phyloP scores from a whole-genome alignment of 2,797 vertebrate species.

The Ibycter americanus region DNA sequence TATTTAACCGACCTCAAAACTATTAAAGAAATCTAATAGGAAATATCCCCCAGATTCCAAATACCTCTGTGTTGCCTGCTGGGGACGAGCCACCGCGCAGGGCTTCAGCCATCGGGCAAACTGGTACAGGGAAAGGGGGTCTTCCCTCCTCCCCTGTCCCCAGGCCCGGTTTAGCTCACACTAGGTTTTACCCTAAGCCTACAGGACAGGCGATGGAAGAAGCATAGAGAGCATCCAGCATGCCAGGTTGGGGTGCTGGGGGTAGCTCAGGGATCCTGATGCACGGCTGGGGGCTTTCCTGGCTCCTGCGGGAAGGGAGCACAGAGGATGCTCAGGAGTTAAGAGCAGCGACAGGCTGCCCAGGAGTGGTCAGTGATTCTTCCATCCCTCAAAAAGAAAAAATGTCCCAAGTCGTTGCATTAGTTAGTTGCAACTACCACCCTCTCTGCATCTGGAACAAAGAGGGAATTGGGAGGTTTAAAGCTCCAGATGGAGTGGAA shows the following conservation, averaged over 20 bases:
- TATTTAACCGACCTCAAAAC: conserved; percentile 58
- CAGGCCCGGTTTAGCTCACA: background rate
- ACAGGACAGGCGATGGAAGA: background rate
- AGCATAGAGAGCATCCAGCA: background rate
- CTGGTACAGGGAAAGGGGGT: background rate
- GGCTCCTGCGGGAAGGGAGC: background rate
- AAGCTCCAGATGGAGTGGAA: background rate
- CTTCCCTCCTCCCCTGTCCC: background rate
- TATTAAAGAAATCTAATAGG: conserved; percentile 53
- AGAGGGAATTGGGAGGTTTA: background rate
- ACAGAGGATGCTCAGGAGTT: background rate
- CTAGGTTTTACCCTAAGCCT: background rate
- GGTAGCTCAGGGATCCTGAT: background rate
- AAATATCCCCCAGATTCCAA: conserved; percentile 37
- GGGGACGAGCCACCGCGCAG: background rate
- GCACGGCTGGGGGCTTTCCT: background rate
- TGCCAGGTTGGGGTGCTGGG: background rate
- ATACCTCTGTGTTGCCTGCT: background rate
- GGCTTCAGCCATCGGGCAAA: background rate
- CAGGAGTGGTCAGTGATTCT: background rate
- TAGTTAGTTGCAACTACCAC: background rate
- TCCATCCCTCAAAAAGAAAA: background rate
- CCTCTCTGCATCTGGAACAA: background rate
- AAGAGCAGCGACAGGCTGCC: background rate
- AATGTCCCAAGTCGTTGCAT: background rate